Evolutionary conservation across 2,888 invertebrate genomes (phyloP).

Genomic region (Oeneis ivallda): DNA sequence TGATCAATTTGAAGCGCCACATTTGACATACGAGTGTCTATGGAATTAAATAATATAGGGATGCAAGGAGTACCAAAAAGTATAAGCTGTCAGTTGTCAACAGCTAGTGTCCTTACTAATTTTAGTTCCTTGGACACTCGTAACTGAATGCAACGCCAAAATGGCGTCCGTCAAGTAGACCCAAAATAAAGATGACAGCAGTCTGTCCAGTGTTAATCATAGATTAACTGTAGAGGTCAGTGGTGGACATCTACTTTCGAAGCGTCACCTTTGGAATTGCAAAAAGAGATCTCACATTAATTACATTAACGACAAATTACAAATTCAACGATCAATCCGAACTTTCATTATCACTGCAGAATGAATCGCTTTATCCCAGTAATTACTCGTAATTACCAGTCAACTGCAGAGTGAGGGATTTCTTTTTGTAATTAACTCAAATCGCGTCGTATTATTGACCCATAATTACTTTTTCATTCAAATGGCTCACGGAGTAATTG

Average conservation of each 20-base stretch:
- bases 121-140: too few relatives aligned
- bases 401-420: constrained; percentile 27
- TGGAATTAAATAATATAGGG: too few relatives aligned
- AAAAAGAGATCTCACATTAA: constrained; percentile 12
- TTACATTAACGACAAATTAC: constrained; percentile 17
- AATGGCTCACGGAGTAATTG: constrained; percentile 13
- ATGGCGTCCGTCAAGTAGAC: too few relatives aligned
- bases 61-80: too few relatives aligned
- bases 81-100: too few relatives aligned
- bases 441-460: constrained; percentile 15
- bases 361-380: constrained; percentile 31
- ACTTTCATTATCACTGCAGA: constrained; percentile 22
- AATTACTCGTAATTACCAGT: constrained; percentile 29
- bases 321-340: constrained; percentile 20
- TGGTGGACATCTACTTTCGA: not conserved
- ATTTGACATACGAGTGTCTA: too few relatives aligned
- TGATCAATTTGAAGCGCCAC: too few relatives aligned
- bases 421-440: constrained; percentile 35
- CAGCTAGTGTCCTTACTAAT: too few relatives aligned
- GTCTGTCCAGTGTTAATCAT: too few relatives aligned
- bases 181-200: too few relatives aligned
- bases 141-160: too few relatives aligned
- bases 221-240: too few relatives aligned
- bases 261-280: not conserved
- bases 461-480: constrained; percentile 21